phyloP scores from a whole-genome alignment of 23 tunicate species.

The Aplidium turbinatum region DNA sequence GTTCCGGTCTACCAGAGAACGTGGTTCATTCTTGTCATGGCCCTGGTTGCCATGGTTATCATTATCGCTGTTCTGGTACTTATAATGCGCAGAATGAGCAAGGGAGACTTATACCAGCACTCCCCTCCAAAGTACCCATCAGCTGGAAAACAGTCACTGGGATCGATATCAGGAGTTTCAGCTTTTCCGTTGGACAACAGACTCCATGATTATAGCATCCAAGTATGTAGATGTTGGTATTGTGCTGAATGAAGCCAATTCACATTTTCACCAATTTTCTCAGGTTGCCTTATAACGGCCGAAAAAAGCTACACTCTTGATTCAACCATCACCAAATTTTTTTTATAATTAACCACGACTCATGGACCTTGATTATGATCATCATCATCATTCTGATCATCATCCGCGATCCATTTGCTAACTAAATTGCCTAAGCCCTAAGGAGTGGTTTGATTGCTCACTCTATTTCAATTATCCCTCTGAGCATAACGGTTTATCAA shows the following conservation, averaged over 20 bases:
- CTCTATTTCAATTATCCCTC: too few relatives aligned
- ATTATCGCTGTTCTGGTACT: slow-evolving; percentile 39
- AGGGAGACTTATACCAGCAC: not conserved
- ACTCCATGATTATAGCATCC: slow-evolving; percentile 33
- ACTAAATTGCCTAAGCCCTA: too few relatives aligned
- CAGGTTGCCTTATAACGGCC: too few relatives aligned
- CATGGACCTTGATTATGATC: too few relatives aligned
- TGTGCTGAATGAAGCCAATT: too few relatives aligned
- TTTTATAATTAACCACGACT: too few relatives aligned
- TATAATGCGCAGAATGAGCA: slow-evolving; percentile 16
- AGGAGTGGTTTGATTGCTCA: too few relatives aligned
- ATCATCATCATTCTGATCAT: too few relatives aligned
- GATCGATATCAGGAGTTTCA: not conserved
- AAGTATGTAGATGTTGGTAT: slow-evolving; percentile 12
- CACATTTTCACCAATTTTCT: too few relatives aligned
- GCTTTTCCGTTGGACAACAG: slow-evolving; percentile 1
- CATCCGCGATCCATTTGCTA: too few relatives aligned
- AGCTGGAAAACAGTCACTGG: not conserved
- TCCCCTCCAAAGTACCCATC: not conserved
- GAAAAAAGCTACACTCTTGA: not conserved
- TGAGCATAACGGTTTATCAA: too few relatives aligned
- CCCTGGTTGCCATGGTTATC: slow-evolving; percentile 44
- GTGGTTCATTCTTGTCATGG: slow-evolving; percentile 64
- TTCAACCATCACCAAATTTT: not conserved
- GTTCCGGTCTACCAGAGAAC: slow-evolving; percentile 58